phyloP scores from a whole-genome alignment of 2,888 invertebrate genomes.

The Rosalia funebris region DNA sequence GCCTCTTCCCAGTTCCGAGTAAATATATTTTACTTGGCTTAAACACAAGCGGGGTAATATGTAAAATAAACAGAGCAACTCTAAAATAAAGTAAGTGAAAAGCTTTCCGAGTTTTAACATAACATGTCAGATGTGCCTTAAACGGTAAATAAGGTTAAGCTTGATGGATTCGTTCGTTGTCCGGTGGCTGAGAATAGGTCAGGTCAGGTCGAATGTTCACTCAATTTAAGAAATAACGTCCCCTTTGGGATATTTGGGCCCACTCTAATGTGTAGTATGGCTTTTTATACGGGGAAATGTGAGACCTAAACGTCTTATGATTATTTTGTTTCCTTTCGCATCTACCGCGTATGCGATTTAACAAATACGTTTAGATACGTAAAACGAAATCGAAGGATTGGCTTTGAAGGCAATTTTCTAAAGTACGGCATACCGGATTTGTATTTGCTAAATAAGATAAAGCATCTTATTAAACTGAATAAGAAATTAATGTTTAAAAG shows the following conservation, averaged over 20 bases:
- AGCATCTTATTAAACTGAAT: no score
- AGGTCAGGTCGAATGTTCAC: constrained; percentile 34
- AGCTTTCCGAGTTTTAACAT: constrained; percentile 36
- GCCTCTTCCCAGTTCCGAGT: constrained; percentile 9
- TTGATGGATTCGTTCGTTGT: constrained; percentile 41
- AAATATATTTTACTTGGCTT: constrained; percentile 16
- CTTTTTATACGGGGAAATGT: constrained; percentile 8
- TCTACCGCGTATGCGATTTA: constrained; percentile 1
- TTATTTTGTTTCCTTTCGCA: constrained; percentile 10
- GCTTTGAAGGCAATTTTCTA: not conserved
- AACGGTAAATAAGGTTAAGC: constrained; percentile 44
- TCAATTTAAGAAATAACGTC: constrained; percentile 41
- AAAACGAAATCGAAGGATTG: not conserved
- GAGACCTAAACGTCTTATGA: constrained; percentile 21
- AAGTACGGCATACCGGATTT: no score
- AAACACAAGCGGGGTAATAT: constrained; percentile 19
- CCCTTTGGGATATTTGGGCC: constrained; percentile 41
- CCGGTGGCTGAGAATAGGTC: constrained; percentile 33
- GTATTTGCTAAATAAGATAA: no score
- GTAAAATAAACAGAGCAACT: constrained; percentile 21
- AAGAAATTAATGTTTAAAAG: no score
- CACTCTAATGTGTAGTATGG: constrained; percentile 19
- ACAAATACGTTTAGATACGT: not conserved
- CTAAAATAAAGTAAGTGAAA: constrained; percentile 34
- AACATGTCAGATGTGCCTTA: constrained; percentile 39